These are phyloP conservation scores for Orthonyx spaldingii DNA, from an alignment of 2,113 vertebrate species.

Conservation along the genomic window DNA sequence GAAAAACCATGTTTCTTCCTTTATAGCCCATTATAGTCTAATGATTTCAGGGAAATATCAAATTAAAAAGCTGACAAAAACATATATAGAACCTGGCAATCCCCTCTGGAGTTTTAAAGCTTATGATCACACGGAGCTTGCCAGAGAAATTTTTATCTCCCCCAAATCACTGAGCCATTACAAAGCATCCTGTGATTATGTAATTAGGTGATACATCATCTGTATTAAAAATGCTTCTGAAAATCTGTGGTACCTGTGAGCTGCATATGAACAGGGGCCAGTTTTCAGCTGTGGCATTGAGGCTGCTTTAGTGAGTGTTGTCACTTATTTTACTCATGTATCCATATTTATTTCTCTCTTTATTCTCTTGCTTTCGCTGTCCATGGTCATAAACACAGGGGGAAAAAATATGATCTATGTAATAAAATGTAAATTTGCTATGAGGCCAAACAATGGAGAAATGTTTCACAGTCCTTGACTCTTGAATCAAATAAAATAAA, in stretches of 20 bases:
- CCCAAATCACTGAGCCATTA: conserved; percentile 44
- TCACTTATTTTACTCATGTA: background rate
- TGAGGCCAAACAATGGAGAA: background rate
- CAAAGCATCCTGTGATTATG: conserved; percentile 31
- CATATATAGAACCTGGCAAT: background rate
- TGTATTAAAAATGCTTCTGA: background rate
- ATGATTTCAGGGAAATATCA: conserved; percentile 31
- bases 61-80: conserved; percentile 34
- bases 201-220: conserved; percentile 22
- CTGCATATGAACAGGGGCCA: background rate
- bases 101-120: conserved; percentile 7
- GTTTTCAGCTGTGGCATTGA: background rate
- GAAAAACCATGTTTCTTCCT: background rate
- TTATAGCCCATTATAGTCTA: conserved; percentile 19
- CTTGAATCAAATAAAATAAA: background rate
- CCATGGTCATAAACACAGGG: background rate
- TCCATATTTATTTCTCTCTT: background rate
- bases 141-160: conserved; percentile 52
- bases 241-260: background rate
- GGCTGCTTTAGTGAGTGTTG: background rate
- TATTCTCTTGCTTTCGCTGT: background rate
- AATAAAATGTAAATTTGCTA: conserved; percentile 20
- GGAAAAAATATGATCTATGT: background rate
- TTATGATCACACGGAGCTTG: background rate
- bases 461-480: background rate